Evolutionary conservation across 2,888 invertebrate species (phyloP).

Genomic region (Pheosia tremula): DNA sequence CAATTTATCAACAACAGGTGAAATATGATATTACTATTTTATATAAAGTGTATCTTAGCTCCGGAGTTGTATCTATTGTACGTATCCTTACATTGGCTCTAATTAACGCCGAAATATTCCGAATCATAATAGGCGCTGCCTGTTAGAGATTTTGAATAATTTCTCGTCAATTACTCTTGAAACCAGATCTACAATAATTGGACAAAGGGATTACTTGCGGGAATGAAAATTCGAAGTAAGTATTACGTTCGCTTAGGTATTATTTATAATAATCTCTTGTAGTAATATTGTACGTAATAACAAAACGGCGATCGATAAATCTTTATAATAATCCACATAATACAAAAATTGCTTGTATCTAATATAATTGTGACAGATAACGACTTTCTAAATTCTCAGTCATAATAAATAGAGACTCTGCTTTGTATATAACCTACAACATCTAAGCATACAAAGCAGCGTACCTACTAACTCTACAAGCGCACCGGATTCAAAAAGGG

Average conservation of each 20-base stretch:
- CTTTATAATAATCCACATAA: too few relatives aligned
- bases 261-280: background rate
- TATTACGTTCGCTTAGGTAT: conserved; percentile 1
- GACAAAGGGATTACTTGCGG: conserved; percentile 5
- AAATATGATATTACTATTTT: background rate
- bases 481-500: background rate
- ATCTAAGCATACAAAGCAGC: too few relatives aligned
- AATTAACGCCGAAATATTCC: conserved; percentile 11
- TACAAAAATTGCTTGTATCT: too few relatives aligned
- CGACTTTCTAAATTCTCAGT: too few relatives aligned
- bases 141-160: conserved; percentile 9
- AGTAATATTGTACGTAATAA: background rate
- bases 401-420: too few relatives aligned
- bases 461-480: background rate
- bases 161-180: conserved; percentile 8
- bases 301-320: too few relatives aligned
- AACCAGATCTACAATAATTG: conserved; percentile 7
- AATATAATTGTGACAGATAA: too few relatives aligned
- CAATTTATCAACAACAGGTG: too few relatives aligned
- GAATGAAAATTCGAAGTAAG: background rate
- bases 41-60: background rate
- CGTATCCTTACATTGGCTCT: conserved; percentile 7
- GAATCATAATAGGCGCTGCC: conserved; percentile 9
- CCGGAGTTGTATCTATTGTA: background rate
- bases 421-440: too few relatives aligned